Conservation (phyloP, 2,888 invertebrate genomes). For the Andrena bicolor region DNA sequence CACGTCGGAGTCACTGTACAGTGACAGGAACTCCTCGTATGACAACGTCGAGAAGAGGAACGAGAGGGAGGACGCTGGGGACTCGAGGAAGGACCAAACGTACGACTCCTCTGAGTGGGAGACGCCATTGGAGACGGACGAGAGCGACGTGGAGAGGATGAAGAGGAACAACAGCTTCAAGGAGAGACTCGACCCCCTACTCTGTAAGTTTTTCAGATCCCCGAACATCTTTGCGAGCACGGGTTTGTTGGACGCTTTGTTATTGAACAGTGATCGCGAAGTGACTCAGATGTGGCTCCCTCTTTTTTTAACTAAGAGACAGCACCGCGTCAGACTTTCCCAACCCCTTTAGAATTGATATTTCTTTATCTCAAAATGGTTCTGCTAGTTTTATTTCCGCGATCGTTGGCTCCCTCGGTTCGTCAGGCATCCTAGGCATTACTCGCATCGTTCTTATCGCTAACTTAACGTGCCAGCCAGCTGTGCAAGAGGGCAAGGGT, state of each 20-base stretch:
- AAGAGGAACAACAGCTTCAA: conserved; percentile 90
- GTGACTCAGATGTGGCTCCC: too few relatives aligned
- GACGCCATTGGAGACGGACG: conserved; percentile 86
- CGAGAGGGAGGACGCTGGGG: conserved; percentile 79
- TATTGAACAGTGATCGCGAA: background rate
- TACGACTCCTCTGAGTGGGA: conserved; percentile 83
- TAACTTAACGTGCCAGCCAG: background rate
- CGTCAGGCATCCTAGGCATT: background rate
- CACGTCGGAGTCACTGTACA: conserved; percentile 79
- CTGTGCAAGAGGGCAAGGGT: background rate
- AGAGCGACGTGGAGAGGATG: conserved; percentile 84
- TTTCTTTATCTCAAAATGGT: background rate
- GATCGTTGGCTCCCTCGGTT: background rate
- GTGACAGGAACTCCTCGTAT: conserved; percentile 88
- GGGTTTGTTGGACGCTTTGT: background rate
- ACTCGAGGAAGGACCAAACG: conserved; percentile 75
- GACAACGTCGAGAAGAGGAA: conserved; percentile 90
- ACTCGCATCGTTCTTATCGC: background rate
- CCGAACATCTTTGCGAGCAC: background rate
- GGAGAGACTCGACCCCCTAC: conserved; percentile 91
- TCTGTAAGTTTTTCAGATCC: conserved; percentile 86
- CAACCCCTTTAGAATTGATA: background rate
- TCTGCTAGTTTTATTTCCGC: background rate
- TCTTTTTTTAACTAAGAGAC: background rate
- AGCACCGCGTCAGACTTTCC: background rate